Evolutionary conservation across 2,888 invertebrate species (phyloP).

Genomic region (Macaria notata): DNA sequence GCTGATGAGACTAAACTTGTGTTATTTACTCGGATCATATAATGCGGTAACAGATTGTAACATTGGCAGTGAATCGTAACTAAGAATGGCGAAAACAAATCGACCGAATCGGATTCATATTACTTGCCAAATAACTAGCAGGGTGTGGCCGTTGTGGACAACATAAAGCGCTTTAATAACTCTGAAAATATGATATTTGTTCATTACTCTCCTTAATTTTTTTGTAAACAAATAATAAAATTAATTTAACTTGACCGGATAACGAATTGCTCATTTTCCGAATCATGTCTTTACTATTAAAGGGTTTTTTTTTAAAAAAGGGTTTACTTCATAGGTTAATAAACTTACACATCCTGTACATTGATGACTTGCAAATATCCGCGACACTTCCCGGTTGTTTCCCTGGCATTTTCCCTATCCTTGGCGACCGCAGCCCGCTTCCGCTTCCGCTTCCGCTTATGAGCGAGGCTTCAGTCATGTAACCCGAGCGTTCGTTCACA

Average conservation of each 20-base stretch:
- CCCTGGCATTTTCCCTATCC: neutral
- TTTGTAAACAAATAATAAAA: no score
- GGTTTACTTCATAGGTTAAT: no score
- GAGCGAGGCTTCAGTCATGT: constrained; percentile 8
- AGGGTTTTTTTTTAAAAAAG: no score
- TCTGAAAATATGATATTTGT: no score
- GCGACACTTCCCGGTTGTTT: neutral
- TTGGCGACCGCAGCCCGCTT: constrained; percentile 1
- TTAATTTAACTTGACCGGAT: no score
- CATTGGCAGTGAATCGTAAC: constrained; percentile 16
- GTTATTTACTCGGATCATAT: neutral
- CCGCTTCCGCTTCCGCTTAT: constrained; percentile 13
- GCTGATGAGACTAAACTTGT: neutral
- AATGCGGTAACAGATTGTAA: constrained; percentile 5
- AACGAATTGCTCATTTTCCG: no score
- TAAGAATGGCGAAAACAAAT: constrained; percentile 11
- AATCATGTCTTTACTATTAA: no score
- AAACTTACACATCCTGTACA: no score
- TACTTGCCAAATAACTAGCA: constrained; percentile 11
- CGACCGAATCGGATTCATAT: constrained; percentile 2
- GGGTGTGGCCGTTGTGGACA: neutral
- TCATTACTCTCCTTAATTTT: no score
- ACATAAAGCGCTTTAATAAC: no score
- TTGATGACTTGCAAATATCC: no score
- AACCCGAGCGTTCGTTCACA: constrained; percentile 28